Evolutionary conservation across 2,113 vertebrate species (phyloP), one percentile per base, ranked within the genome.

Genomic region (Etheostoma spectabile): DNA sequence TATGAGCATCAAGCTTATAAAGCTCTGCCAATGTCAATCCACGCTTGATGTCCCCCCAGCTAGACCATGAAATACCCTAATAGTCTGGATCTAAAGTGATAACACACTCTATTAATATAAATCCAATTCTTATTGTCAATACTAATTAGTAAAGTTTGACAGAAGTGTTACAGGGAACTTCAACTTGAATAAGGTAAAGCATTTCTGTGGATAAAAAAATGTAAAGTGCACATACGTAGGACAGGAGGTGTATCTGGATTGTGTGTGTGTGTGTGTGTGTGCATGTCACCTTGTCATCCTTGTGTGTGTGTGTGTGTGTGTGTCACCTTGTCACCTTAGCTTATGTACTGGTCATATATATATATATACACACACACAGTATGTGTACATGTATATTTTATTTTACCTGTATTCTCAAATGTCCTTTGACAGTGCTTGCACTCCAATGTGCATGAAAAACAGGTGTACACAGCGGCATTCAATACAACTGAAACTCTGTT

Each of bases 71-170:
- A 93, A 93, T 89, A 74, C 84, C 70, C 59, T 72, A 85, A 77
- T 89, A 87, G 91, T 86, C 92, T 92, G 92, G 90, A 92, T 93
- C 83, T 82, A 35, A 73, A 78, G 46, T 66, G 92, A 92, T 94
- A 92, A 89, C 74, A 81, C 75, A 80, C 70, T 91, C 91, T 42
- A 92, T 93, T 92, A 94, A 85, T 88, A 84, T 74, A 88, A 92
- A 82, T 87, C 91, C 91, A 89, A 61, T 85, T 91, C 87, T 89
- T 75, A 88, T 91, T 91, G 89, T 90, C 87, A 86, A 84, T 79
- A 90, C 84, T 92, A 92, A 93, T 92, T 84, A 89, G 83, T 55
- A 93, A 94, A 92, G 91, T 93, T 92, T 74, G 77, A 82, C 80
- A 68, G 72, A 83, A 78, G 77, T 86, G 81, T 83, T 63, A 77